Evolutionary conservation across 1,140 invertebrate species (phyloP).

Genomic region (Heliothis subflexa): DNA sequence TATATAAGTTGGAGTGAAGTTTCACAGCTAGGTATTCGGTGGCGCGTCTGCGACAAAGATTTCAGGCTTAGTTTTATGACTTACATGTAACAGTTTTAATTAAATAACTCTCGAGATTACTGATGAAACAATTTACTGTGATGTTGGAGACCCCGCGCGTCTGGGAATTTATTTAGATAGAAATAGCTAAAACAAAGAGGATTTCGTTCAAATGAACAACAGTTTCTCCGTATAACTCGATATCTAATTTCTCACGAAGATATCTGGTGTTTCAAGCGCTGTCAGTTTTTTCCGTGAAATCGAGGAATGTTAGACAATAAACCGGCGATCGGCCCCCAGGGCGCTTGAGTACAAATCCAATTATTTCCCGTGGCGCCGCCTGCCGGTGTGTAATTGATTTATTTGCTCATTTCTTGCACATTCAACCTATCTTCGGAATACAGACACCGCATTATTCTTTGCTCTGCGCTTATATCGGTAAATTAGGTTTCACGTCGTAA

Average conservation of each 20-base stretch:
- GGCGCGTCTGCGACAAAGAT: constrained; percentile 59
- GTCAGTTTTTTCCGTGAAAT: constrained; percentile 55
- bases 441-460: constrained; percentile 46
- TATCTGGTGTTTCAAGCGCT: constrained; percentile 50
- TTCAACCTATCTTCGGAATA: constrained; percentile 47
- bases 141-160: neutral
- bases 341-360: constrained; percentile 72
- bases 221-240: constrained; percentile 38
- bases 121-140: constrained; percentile 56
- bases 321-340: constrained; percentile 64
- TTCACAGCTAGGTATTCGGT: constrained; percentile 56
- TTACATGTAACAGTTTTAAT: constrained; percentile 61
- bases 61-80: constrained; percentile 62
- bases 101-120: constrained; percentile 60
- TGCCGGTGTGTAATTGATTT: constrained; percentile 77
- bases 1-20: constrained; percentile 56
- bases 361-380: constrained; percentile 72
- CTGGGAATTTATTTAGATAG: constrained; percentile 15
- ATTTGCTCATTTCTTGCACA: constrained; percentile 72
- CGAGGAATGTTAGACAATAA: constrained; percentile 69
- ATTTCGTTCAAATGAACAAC: constrained; percentile 27
- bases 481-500: constrained; percentile 8
- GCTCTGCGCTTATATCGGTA: constrained; percentile 23
- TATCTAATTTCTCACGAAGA: constrained; percentile 44
- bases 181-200: constrained; percentile 2